Evolutionary conservation across 2,888 invertebrate genomes (phyloP).

Genomic region (Mystacides longicornis): DNA sequence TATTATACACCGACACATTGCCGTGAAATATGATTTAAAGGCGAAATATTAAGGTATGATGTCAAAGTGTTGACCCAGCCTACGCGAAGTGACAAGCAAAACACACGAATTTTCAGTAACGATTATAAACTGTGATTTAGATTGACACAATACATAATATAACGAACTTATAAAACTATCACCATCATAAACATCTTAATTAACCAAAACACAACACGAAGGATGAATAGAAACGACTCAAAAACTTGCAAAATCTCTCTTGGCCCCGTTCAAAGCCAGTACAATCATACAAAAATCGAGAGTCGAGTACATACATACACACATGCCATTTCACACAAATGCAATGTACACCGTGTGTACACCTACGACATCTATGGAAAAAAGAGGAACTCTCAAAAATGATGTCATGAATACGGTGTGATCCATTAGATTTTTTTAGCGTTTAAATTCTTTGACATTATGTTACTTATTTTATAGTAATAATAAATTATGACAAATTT

Average conservation of each 20-base stretch:
- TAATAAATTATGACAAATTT: no score
- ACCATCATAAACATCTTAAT: neutral
- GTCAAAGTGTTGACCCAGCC: constrained; percentile 22
- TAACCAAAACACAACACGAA: neutral
- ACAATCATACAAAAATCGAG: neutral
- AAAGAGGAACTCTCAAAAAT: constrained; percentile 3
- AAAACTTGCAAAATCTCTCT: neutral
- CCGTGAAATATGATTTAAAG: constrained; percentile 4
- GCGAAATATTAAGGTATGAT: constrained; percentile 13
- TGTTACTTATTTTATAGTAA: no score
- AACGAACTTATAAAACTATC: neutral
- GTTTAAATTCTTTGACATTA: no score
- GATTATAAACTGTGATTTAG: constrained; percentile 1
- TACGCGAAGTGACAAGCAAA: constrained; percentile 23
- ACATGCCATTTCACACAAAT: neutral
- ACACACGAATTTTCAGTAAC: constrained; percentile 10
- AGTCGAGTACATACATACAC: neutral
- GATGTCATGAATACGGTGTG: constrained; percentile 9
- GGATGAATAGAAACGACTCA: neutral
- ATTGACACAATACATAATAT: constrained; percentile 4
- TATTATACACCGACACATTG: constrained; percentile 5
- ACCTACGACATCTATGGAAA: constrained; percentile 21
- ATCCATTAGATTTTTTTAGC: neutral
- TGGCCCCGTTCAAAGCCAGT: constrained; percentile 15
- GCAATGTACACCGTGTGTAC: neutral